Evolutionary conservation across 2,113 vertebrate species (phyloP).

Genomic region (Leptosomus discolor): DNA sequence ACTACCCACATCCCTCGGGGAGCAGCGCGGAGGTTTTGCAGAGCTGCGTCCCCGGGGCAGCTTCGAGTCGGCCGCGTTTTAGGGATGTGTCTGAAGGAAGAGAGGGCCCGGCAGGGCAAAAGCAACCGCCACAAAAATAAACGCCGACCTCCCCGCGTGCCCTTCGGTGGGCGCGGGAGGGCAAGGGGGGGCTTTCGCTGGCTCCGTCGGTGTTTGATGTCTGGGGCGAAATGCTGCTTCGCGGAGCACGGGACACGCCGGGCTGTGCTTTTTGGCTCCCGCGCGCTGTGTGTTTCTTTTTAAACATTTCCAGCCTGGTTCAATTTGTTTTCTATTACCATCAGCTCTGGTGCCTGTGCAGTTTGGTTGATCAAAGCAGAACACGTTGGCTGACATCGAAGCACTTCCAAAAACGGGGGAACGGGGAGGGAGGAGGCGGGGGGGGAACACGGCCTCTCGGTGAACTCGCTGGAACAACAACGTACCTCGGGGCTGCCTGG

Average conservation of each 20-base stretch:
- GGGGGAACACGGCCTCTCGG: not conserved
- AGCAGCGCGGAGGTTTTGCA: not conserved
- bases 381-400: not conserved
- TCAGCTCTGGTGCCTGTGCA: not conserved
- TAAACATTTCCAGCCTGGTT: slow-evolving; percentile 5
- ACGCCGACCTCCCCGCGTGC: fast-evolving
- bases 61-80: fast-evolving
- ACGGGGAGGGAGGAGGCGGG: not conserved
- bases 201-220: fast-evolving
- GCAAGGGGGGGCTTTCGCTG: fast-evolving
- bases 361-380: slow-evolving; percentile 31
- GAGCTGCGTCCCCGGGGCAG: not conserved
- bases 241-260: fast-evolving
- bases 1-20: fast-evolving
- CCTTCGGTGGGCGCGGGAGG: fast-evolving
- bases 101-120: not conserved
- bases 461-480: not conserved
- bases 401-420: not conserved
- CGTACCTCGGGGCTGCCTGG: not conserved
- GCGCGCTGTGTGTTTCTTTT: not conserved
- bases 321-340: slow-evolving; percentile 17
- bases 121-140: not conserved
- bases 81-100: not conserved
- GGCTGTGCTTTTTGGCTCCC: not conserved
- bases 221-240: not conserved